Percentiles rank a stretch among this genome's conserved stretches.
These are phyloP conservation scores for Parasteatoda lunata DNA, from an alignment of 2,888 invertebrate species.

Conservation along the genomic window DNA sequence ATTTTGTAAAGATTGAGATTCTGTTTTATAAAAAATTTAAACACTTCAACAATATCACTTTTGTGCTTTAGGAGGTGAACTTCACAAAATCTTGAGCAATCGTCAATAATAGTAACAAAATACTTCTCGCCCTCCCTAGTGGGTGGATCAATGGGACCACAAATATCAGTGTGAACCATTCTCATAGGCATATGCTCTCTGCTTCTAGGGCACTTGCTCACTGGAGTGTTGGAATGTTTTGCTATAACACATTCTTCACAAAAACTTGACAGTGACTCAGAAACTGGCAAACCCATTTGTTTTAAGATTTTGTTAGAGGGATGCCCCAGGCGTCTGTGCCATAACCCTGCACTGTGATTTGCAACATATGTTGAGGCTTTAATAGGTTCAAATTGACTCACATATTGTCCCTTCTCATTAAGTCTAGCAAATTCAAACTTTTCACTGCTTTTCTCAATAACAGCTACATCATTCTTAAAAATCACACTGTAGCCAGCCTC, in stretches of 20 bases:
- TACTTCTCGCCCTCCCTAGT: conserved; percentile 11
- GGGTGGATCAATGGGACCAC: conserved; percentile 34
- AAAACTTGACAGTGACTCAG: conserved; percentile 12
- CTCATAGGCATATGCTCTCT: conserved; percentile 16
- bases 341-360: no score
- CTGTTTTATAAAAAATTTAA: conserved; percentile 32
- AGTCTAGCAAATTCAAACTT: no score
- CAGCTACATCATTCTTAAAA: no score
- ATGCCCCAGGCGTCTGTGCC: conserved; percentile 9
- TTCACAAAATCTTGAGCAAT: conserved; percentile 34
- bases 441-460: no score
- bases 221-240: conserved; percentile 27
- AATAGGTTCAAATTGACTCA: no score
- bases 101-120: conserved; percentile 38
- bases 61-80: conserved; percentile 38
- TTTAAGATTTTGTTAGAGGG: conserved; percentile 30
- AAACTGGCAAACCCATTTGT: conserved; percentile 24
- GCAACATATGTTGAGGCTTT: no score
- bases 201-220: conserved; percentile 23
- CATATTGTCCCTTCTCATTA: no score
- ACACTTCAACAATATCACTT: conserved; percentile 24
- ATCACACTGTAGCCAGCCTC: no score
- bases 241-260: conserved; percentile 43
- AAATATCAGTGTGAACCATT: conserved; percentile 37
- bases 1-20: conserved; percentile 32